A percentile compares a stretch with the other conserved stretches of the same genome.
phyloP scores from a whole-genome alignment of 2,888 invertebrate genomes.

The Sinodicranocentrus sp. region DNA sequence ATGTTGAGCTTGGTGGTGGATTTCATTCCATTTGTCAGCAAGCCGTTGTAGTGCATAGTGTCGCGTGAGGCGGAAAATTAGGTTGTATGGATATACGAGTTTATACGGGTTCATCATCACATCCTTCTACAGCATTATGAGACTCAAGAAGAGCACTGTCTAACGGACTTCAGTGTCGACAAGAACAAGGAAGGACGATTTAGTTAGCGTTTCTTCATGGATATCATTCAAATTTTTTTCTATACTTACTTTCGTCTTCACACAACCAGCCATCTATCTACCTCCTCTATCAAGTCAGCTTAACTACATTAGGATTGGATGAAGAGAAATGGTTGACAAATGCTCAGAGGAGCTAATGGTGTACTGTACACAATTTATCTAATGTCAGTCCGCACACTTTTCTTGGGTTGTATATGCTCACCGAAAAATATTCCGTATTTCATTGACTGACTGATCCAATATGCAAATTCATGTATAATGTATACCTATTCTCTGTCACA shows the following conservation, averaged over 20 bases:
- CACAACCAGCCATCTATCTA: too few relatives aligned
- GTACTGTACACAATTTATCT: not conserved
- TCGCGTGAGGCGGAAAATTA: constrained; percentile 55
- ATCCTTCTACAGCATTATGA: not conserved
- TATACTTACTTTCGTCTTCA: not conserved
- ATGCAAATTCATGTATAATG: not conserved
- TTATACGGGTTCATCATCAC: constrained; percentile 63
- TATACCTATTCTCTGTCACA: too few relatives aligned
- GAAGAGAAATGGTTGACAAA: constrained; percentile 36
- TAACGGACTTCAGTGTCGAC: not conserved
- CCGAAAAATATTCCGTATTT: constrained; percentile 1
- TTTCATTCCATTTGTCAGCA: constrained; percentile 22
- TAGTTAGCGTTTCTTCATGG: constrained; percentile 2
- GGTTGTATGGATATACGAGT: constrained; percentile 53
- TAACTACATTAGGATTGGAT: not conserved
- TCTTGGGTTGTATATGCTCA: not conserved
- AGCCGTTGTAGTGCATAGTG: constrained; percentile 44
- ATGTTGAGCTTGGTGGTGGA: constrained; percentile 3
- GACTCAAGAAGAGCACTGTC: not conserved
- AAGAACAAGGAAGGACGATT: not conserved
- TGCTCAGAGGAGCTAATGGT: constrained; percentile 20
- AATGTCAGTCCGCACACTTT: not conserved
- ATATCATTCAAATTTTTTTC: not conserved
- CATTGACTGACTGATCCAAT: constrained; percentile 19
- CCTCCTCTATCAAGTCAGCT: too few relatives aligned